Evolutionary conservation across 1,140 invertebrate genomes (phyloP), one percentile per base, ranked within the genome.

Genomic region (Polypedilum pembai): DNA sequence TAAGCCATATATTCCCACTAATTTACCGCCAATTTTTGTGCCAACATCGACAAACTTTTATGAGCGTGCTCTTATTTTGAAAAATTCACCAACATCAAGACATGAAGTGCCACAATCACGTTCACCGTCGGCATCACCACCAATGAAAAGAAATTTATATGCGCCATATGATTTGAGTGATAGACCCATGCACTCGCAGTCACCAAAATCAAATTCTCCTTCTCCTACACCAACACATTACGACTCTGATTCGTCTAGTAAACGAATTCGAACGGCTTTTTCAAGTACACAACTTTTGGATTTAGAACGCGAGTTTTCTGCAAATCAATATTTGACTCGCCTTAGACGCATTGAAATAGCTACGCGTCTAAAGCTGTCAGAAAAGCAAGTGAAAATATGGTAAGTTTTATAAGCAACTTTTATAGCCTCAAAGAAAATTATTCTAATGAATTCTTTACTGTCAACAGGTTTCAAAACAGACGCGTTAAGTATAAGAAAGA

Each of bases 361-460:
- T 0, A 94, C 93, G 7, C 89, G 92, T 77, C 83, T 97, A 73
- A 88, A 90, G 21, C 82, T 98, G 0, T 94, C 93, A 0, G 95
- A 97, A 83, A 98, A 97, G 80, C 94, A 96, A 83, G 94, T 96
- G 63, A 96, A 95, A 82, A 96, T 96, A 74, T 97, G 95, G 95
- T 94, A 15, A 15, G 45, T 56, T 56, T 56, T 15, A 33, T 33
- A 5, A 33, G 5, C 24, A 33, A 5, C 24, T 33, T 33, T 33
- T 33, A 33, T 33, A 33, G 24, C 24, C 24, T 33, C 45, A 56
- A n/a, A 56, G 12, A n/a, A 56, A 12, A 56, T 56, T 45, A 12
- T 56, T n/a, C 45, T 56, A 4, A 56, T 56, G 12, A 4, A 4
- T 56, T n/a, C 15, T 56, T 1, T 56, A 8, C n/a, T 56, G n/a